Base-by-base conservation (phyloP, 2,113 vertebrate species). In the Vombatus ursinus region DNA sequence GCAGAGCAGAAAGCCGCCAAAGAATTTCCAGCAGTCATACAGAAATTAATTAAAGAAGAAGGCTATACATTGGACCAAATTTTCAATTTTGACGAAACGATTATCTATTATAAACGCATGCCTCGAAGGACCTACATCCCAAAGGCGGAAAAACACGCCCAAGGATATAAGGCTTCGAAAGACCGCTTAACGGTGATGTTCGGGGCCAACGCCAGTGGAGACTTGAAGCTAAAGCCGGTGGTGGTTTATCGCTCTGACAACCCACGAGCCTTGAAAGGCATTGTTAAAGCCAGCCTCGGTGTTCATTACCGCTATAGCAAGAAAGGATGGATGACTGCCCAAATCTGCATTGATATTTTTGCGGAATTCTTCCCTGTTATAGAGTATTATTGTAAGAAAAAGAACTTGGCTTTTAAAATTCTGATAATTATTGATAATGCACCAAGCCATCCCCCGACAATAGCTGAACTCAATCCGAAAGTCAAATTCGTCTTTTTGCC, bases 1-100 rank as follows among this genome's bases (percentile, higher is more conserved):
- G 19, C 50, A 93, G 90, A 96, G 50, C 93, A 50, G 8, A 92
- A 93, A 92, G 91, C n/a, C 52, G 90, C 90, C 51, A 94, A 92
- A 91, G 90, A 93, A 47, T 94, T 95, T 94, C 52, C 28, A 93
- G 92, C 10, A 52, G 54, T 94, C 57, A 91, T 52, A 52, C 68
- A 89, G 53, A 96, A 96, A 90, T 89, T 96, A 95, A 97, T 96
- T 93, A 94, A 95, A 96, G 50, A 90, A 95, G 44, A 94, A 90
- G 52, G 52, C 44, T 50, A 89, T 44, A 84, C 0, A 28, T 22
- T 26, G 51, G 68, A 14, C 57, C 54, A 77, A 50, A 92, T 89
- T 89, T 95, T 94, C 44, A 50, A 51, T 95, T 96, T 93, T 94
- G 95, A 95, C 90, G 92, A 94, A 90, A 92, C 44, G 48, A 57